Base-by-base conservation (phyloP, 37 sponge, comb jelly and placozoan genomes). In the Halisarca cf. caerulea region DNA sequence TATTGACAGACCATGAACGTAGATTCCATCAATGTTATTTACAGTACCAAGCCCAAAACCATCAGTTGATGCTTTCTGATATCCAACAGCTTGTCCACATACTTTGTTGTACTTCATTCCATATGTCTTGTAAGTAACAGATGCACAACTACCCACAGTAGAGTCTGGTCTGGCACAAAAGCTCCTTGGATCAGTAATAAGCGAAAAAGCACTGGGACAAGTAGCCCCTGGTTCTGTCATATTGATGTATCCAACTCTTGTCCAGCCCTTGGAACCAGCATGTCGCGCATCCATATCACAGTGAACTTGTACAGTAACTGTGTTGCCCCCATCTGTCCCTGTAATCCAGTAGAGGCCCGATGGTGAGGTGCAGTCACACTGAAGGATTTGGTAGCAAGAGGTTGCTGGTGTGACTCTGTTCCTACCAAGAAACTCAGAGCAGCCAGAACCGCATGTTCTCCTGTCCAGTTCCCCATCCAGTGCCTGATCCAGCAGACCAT, bases 21-120 rank as follows among this genome's bases (percentile, higher is more conserved):
- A 74, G 2, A 2, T 0, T 2, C 44, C 2, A 44, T 74, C 36
- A 44, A 74, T 74, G 45, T 41, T 43, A 40, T 74, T 24, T 28
- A 15, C 6, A 1, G 9, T 3, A 68, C 69, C 15, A 4, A 32
- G 3, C 33, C 37, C 36, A 74, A 74, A 74, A 40, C 45, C 77
- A 74, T 40, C 44, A 3, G 45, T 41, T 4, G 45, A 44, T 17
- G 32, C 32, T 33, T 74, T 36, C 25, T 74, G 77, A 25, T 74
- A 74, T 15, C 77, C 77, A 15, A 37, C 42, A 36, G 77, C 77
- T 37, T 74, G 77, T 74, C 77, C 77, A 41, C 77, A 74, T 23
- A 74, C 44, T 24, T 43, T 40, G 21, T 38, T 74, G 77, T 74
- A 74, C 24, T 59, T 58, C n/a, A 40, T 60, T 3, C 77, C 77